phyloP scores from a whole-genome alignment of 2,888 invertebrate species.

The Miltochrista miniata region DNA sequence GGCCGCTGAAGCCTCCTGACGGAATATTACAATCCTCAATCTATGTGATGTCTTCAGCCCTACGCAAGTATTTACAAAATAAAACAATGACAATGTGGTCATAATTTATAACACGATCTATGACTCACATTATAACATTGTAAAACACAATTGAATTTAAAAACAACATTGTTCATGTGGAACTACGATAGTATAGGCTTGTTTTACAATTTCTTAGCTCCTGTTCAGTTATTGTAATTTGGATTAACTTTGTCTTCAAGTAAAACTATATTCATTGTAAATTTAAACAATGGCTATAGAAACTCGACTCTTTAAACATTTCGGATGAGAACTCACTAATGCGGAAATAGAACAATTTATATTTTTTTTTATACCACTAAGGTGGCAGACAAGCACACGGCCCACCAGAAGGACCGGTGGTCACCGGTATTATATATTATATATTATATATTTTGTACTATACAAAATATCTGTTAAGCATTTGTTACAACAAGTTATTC shows the following conservation, averaged over 20 bases:
- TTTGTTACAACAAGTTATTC: too few relatives aligned
- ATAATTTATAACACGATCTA: slow-evolving; percentile 21
- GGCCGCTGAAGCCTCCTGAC: slow-evolving; percentile 7
- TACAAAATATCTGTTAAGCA: too few relatives aligned
- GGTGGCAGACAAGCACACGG: too few relatives aligned
- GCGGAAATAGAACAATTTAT: too few relatives aligned
- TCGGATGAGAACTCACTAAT: too few relatives aligned
- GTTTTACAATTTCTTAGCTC: not conserved
- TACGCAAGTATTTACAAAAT: slow-evolving; percentile 23
- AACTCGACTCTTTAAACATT: too few relatives aligned
- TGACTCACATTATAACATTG: slow-evolving; percentile 18
- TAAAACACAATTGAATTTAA: slow-evolving; percentile 6
- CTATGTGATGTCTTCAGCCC: slow-evolving; percentile 3
- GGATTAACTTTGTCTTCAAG: not conserved
- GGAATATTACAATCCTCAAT: slow-evolving; percentile 10
- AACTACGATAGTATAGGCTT: not conserved
- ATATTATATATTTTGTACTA: too few relatives aligned
- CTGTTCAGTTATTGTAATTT: not conserved
- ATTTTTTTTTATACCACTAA: too few relatives aligned
- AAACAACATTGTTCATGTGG: not conserved
- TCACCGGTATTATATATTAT: too few relatives aligned
- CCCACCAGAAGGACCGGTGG: too few relatives aligned
- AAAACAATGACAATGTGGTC: slow-evolving; percentile 26
- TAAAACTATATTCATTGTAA: too few relatives aligned
- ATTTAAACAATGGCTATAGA: not conserved